Evolutionary conservation across 2,113 vertebrate species (phyloP), one percentile per base, ranked within the genome.

Genomic region (Sitta europaea): DNA sequence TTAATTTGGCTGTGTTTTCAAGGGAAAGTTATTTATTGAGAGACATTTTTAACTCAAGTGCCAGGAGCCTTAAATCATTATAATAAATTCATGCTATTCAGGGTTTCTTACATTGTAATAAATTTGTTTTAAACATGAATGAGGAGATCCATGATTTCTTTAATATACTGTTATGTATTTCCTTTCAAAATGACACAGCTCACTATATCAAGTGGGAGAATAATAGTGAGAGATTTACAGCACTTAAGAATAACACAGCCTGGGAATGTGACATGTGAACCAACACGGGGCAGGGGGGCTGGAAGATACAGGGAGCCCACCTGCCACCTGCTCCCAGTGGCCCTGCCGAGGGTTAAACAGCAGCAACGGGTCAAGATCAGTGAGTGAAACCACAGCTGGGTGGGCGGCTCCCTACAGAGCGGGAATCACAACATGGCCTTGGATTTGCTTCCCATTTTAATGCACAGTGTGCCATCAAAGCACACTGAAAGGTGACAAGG

Each of bases 111-210:
- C 96, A 95, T 97, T 97, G 97, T 98, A 98, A 98, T 98, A 98
- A 98, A 98, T 98, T 98, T 98, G 96, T 97, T 98, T 97, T 97
- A 98, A 98, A 97, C 96, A 97, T 98, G 97, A 98, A 98, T 98
- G 98, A 98, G 94, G 97, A 98, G 97, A 98, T 97, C 97, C 97
- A 98, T 97, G 97, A 96, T 97, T 98, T 97, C 96, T 97, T 98
- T 98, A 98, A 98, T 97, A 98, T 87, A 97, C 96, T 94, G 97
- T 97, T 98, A 97, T 98, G 97, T 98, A 98, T 98, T 98, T 98
- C 97, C 97, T 98, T 98, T 98, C 97, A 96, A 93, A 98, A 85
- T 98, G 97, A 98, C 98, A 98, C 65, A 66, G 95, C 97, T 98
- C 97, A 97, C 96, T 98, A 97, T 97, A 98, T 97, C 97, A 98